Conservation (phyloP, 2,888 invertebrate genomes). For the Erebia palarica region DNA sequence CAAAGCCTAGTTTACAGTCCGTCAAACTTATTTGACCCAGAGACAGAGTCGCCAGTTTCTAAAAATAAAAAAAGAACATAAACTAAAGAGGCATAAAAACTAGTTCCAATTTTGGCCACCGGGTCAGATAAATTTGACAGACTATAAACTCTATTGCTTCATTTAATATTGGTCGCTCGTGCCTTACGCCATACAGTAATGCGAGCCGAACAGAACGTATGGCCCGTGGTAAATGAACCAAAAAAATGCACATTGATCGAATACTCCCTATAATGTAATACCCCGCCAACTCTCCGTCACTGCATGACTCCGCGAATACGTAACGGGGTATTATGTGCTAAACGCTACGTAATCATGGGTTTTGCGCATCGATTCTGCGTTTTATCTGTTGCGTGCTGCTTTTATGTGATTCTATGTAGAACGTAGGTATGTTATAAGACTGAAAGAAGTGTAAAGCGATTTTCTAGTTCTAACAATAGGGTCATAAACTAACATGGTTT, state of each 20-base stretch:
- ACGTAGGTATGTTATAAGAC: not conserved
- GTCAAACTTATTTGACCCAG: too few species aligned
- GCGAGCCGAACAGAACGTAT: slow-evolving; percentile 52
- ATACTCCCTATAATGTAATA: slow-evolving; percentile 66
- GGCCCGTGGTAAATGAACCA: slow-evolving; percentile 70
- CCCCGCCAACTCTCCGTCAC: slow-evolving; percentile 50
- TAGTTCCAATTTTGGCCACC: too few species aligned
- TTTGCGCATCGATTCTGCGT: slow-evolving; percentile 26
- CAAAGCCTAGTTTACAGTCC: too few species aligned
- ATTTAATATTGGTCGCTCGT: slow-evolving; percentile 19
- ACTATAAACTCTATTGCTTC: too few species aligned
- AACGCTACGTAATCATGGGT: slow-evolving; percentile 59
- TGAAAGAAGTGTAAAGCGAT: too few species aligned
- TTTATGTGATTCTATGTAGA: not conserved
- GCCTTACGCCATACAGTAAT: slow-evolving; percentile 33
- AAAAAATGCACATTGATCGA: slow-evolving; percentile 68
- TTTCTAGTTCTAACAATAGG: too few species aligned
- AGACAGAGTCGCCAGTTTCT: too few species aligned
- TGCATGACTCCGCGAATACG: slow-evolving; percentile 71
- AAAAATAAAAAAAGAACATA: too few species aligned
- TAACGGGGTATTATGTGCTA: slow-evolving; percentile 64
- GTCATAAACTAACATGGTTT: too few species aligned
- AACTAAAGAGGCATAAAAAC: too few species aligned
- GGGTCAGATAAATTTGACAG: too few species aligned
- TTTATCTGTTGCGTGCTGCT: slow-evolving; percentile 11